Base-by-base conservation (phyloP, 2,888 invertebrate genomes). In the Ernsta delagoae region DNA sequence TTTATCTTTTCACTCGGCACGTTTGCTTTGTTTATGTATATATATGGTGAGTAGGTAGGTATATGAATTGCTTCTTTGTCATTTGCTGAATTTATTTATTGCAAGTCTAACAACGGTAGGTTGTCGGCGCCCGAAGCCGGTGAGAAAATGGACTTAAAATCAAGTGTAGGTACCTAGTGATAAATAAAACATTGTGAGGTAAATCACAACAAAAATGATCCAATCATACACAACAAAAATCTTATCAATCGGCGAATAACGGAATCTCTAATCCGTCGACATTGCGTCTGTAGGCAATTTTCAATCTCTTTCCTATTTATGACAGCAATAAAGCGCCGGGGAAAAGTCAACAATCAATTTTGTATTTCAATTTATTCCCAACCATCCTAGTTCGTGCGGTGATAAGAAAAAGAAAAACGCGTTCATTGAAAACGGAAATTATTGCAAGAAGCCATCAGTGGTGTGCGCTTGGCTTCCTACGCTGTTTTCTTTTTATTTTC, bases 261-360 rank as follows among this genome's bases (percentile, higher is more conserved):
- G 81, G 77, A 83, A 81, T 80, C 83, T 82, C 77, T 80, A 84
- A 87, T 88, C 87, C 81, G 84, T 76, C 82, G 79, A 72, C 82
- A 77, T 78, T 77, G 81, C 83, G 83, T 83, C 87, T 81, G 83
- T 84, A 86, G 88, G 86, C 89, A 92, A 91, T 92, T 89, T 90
- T 87, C 92, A 93, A 93, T 92, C 89, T 88, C 84, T 87, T 90
- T 89, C 89, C 92, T 87, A 93, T 93, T 93, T 92, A 89, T 90
- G 90, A 88, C 92, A 90, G 92, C 92, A 93, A 93, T 93, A 93
- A 93, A 92, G 87, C 89, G 86, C 79, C 89, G 88, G 90, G 92
- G 88, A 87, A 90, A 90, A 88, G 90, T 91, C 93, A 93, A 93
- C 93, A 93, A 93, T 93, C 93, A 92, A 93, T 93, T 94, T 93